These are phyloP conservation scores for Drosophila suzukii DNA, from an alignment of 1,140 invertebrate species.

Conservation along the genomic window DNA sequence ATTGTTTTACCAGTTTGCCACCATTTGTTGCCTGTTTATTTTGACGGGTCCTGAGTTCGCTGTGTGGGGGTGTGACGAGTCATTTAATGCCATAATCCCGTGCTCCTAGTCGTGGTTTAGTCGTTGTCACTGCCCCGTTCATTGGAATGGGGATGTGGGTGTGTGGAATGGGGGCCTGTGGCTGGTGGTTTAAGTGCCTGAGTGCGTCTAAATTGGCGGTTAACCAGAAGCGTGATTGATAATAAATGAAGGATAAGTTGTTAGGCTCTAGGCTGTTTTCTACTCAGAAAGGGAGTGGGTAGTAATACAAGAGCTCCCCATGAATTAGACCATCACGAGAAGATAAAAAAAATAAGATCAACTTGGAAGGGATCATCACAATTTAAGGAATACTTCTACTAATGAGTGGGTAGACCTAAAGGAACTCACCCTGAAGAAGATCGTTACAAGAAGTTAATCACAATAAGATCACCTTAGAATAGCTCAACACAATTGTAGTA, in stretches of 20 bases:
- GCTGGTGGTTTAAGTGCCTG: slow-evolving; percentile 9
- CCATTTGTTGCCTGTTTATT: slow-evolving; percentile 45
- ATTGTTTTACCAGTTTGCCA: slow-evolving; percentile 29
- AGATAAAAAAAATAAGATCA: too few relatives aligned
- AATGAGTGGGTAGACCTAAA: too few relatives aligned
- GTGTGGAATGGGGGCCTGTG: background rate
- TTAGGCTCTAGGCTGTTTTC: background rate
- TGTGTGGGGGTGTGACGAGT: slow-evolving; percentile 50
- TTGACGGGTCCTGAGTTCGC: slow-evolving; percentile 4
- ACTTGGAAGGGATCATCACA: too few relatives aligned
- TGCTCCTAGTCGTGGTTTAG: slow-evolving; percentile 39
- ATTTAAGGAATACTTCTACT: too few relatives aligned
- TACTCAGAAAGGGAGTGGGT: too few relatives aligned
- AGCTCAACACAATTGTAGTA: too few relatives aligned
- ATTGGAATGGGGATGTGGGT: background rate
- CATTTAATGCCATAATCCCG: slow-evolving; percentile 63
- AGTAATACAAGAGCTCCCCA: too few relatives aligned
- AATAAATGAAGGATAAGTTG: slow-evolving; percentile 42
- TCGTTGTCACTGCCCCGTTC: slow-evolving; percentile 11
- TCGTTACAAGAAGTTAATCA: too few relatives aligned
- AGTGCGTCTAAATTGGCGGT: slow-evolving; percentile 55
- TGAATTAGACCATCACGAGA: too few relatives aligned
- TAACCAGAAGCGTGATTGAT: slow-evolving; percentile 55
- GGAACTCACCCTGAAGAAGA: too few relatives aligned
- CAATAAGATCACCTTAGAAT: too few relatives aligned